These are phyloP conservation scores for Drosophila littoralis DNA, from an alignment of 1,140 invertebrate genomes.

Conservation along the genomic window DNA sequence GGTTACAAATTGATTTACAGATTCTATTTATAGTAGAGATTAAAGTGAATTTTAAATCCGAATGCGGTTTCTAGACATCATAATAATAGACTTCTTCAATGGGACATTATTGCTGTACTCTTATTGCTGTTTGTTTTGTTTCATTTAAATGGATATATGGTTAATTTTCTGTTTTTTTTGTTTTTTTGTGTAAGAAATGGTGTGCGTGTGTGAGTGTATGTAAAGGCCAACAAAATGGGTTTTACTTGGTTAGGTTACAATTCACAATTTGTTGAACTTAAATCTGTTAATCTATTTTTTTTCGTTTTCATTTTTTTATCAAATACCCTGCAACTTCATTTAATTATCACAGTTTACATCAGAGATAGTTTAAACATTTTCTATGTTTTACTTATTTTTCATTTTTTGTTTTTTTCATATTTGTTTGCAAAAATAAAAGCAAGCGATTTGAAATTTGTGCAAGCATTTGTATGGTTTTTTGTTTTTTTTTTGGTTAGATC, in stretches of 20 bases:
- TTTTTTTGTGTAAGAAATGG: slow-evolving; percentile 32
- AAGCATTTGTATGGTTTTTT: slow-evolving; percentile 39
- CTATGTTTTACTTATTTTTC: slow-evolving; percentile 29
- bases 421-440: slow-evolving; percentile 56
- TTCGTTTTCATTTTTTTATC: slow-evolving; percentile 62
- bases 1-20: slow-evolving; percentile 23
- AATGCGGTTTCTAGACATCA: slow-evolving; percentile 25
- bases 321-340: slow-evolving; percentile 84
- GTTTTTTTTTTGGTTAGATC: slow-evolving; percentile 43
- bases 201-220: slow-evolving; percentile 27
- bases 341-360: slow-evolving; percentile 84
- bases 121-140: slow-evolving; percentile 65
- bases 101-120: slow-evolving; percentile 67
- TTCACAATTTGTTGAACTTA: slow-evolving; percentile 67
- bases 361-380: slow-evolving; percentile 77
- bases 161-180: not conserved
- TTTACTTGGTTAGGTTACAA: slow-evolving; percentile 50
- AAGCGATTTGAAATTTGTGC: slow-evolving; percentile 60
- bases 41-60: slow-evolving; percentile 33
- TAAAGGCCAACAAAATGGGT: slow-evolving; percentile 38
- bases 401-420: slow-evolving; percentile 34
- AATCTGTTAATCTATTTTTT: slow-evolving; percentile 43
- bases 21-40: too few relatives aligned
- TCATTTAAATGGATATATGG: not conserved
- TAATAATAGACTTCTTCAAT: slow-evolving; percentile 54